Base-by-base conservation (phyloP, 1,140 invertebrate genomes). In the Lordiphosa mommai region DNA sequence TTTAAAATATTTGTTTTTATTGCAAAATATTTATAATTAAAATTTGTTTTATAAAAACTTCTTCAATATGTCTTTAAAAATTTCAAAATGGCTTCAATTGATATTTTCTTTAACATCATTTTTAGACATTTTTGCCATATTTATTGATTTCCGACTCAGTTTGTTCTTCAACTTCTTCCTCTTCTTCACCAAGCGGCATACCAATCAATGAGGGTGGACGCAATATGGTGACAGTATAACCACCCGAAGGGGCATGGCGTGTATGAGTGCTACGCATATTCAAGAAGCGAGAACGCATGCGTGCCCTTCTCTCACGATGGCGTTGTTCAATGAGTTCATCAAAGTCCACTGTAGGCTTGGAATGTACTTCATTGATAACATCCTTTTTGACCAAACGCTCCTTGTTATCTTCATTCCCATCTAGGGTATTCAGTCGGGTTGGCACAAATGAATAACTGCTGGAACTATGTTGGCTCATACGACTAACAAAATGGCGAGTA, bases 291-390 rank as follows among this genome's bases (percentile, higher is more conserved):
- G 84, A 33, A 6, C 77, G 72, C 47, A 85, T 30, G 1, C 77
- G 68, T 2, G 84, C 77, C 9, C 41, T 36, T 2, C 72, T 57
- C 33, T 84, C 79, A 3, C 16, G 56, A 10, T 61, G 52, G 1
- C 77, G 77, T 30, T 65, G 67, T 20, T 85, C 68, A 4, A 77
- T 84, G 1, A 84, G 40, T 30, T 72, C 72, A 23, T 84, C 66
- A 7, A 84, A 61, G 30, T 70, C 63, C 20, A 84, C 77, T 0
- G 44, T 23, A 6, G 36, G 50, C 7, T 30, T 51, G 20, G 12
- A 10, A 9, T 5, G 44, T n/a, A 27, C 1, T 6, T 8, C 34
- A 32, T 7, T 1, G 8, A 16, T n/a, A 8, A 7, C 2, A 33
- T 10, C 2, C 16, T 12, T 17, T 53, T 34, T 12, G 1, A 0